These are phyloP conservation scores for Solenopsis invicta DNA, from an alignment of 1,140 invertebrate genomes.

Conservation along the genomic window DNA sequence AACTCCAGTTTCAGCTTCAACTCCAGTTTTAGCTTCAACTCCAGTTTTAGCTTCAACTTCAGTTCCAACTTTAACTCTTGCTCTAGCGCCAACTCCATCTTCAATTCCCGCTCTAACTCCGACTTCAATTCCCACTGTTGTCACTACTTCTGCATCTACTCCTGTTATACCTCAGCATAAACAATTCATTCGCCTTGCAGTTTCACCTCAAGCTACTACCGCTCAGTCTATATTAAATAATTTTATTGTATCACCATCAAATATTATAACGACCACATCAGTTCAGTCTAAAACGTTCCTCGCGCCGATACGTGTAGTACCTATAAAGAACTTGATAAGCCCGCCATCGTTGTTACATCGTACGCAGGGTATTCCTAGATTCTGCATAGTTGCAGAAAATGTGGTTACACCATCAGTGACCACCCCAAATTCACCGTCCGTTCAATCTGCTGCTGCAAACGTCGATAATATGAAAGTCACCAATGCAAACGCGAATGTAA, in stretches of 20 bases:
- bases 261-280: slow-evolving; percentile 64
- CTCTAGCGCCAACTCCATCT: too few relatives aligned
- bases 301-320: slow-evolving; percentile 82
- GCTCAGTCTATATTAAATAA: slow-evolving; percentile 73
- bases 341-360: slow-evolving; percentile 83
- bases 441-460: background rate
- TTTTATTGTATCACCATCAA: slow-evolving; percentile 72
- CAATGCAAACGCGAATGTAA: too few relatives aligned
- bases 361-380: slow-evolving; percentile 83
- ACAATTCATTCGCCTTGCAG: slow-evolving; percentile 60
- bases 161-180: slow-evolving; percentile 21
- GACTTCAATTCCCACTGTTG: background rate
- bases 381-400: slow-evolving; percentile 82
- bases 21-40: background rate
- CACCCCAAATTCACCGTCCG: slow-evolving; percentile 13
- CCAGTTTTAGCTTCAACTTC: background rate
- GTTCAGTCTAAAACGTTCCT: slow-evolving; percentile 77
- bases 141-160: background rate
- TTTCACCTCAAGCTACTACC: slow-evolving; percentile 35
- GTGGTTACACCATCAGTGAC: slow-evolving; percentile 3
- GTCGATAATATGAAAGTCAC: too few relatives aligned
- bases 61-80: background rate
- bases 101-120: background rate
- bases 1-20: background rate
- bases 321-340: slow-evolving; percentile 83